Base-by-base conservation (phyloP, 2,797 vertebrate genomes). In the Vireo griseus region DNA sequence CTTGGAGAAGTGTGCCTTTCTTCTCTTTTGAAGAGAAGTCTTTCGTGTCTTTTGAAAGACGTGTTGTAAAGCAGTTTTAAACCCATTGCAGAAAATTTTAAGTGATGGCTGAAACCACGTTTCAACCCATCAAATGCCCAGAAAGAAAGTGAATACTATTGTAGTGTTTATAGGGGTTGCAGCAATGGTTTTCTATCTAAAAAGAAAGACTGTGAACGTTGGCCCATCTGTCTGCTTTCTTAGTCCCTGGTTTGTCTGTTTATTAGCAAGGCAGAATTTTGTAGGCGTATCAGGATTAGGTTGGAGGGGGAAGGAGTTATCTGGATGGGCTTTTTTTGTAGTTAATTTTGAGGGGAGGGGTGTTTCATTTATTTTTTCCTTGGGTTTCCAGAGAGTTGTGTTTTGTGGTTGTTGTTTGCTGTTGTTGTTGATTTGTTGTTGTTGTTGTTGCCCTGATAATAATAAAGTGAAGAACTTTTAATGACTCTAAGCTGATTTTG, bases 181-280 rank as follows among this genome's bases (percentile, higher is more conserved):
- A 75, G 13, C 11, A 61, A 33, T 61, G 15, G 1, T 33, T 66
- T 90, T 40, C 47, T 51, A 90, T 83, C 35, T 69, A 21, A 72
- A 63, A 76, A 12, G 11, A 44, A 83, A 6, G 13, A 37, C 4
- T 14, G 5, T 42, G 29, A 66, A 45, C 0, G 0, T 9, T 16
- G 57, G 6, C 14, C 19, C 4, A 48, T 33, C 26, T 45, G 20
- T 90, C 10, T 66, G 9, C 29, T 62, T 76, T 75, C 55, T 55
- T 61, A 51, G 18, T 68, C 21, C 12, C 3, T 31, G 8, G 1
- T 33, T 26, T 58, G 7, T 25, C 8, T 52, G 11, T 9, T 66
- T 40, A 58, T 28, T 77, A 74, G 25, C 8, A 74, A 67, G 45
- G 22, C 5, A 47, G 4, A 16, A 16, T 48, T 89, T 79, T 63